phyloP scores from a whole-genome alignment of 2,888 invertebrate genomes.

The Noctua comes region DNA sequence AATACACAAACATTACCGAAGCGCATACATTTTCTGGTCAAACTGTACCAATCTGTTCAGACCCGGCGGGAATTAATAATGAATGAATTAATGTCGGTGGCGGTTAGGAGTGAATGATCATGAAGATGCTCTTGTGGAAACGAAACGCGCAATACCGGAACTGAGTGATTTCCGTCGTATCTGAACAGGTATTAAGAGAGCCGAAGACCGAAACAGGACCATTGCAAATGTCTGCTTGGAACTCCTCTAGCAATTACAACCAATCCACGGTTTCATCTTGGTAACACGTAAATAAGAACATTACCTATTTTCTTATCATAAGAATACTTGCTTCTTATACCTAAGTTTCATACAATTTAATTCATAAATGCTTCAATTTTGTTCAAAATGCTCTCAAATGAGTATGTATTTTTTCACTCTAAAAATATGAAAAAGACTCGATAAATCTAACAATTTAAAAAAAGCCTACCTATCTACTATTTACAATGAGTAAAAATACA shows the following conservation, averaged over 20 bases:
- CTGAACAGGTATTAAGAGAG: neutral
- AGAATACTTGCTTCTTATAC: conserved; percentile 46
- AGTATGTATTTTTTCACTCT: conserved; percentile 16
- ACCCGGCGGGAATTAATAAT: neutral
- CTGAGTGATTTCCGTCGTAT: neutral
- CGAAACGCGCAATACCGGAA: neutral
- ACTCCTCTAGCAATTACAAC: conserved; percentile 15
- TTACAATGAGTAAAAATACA: conserved; percentile 35
- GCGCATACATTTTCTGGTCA: neutral
- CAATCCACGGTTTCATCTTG: neutral
- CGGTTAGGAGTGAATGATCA: neutral
- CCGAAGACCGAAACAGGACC: neutral
- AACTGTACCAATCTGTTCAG: neutral
- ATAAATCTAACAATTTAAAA: conserved; percentile 1
- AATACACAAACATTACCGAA: neutral
- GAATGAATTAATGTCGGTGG: neutral
- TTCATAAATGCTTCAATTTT: conserved; percentile 54
- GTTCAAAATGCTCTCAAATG: conserved; percentile 49
- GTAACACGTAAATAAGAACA: neutral
- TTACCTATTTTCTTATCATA: conserved; percentile 23
- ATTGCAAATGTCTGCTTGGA: conserved; percentile 4
- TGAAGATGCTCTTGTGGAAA: neutral
- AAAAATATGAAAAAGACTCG: neutral
- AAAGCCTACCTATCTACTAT: conserved; percentile 47
- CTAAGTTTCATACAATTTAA: conserved; percentile 26